Percentiles rank a stretch among this genome's conserved stretches.
Evolutionary conservation across 53 echinoderm and acorn worm genomes (phyloP).

Genomic region (Arbacia lixula): DNA sequence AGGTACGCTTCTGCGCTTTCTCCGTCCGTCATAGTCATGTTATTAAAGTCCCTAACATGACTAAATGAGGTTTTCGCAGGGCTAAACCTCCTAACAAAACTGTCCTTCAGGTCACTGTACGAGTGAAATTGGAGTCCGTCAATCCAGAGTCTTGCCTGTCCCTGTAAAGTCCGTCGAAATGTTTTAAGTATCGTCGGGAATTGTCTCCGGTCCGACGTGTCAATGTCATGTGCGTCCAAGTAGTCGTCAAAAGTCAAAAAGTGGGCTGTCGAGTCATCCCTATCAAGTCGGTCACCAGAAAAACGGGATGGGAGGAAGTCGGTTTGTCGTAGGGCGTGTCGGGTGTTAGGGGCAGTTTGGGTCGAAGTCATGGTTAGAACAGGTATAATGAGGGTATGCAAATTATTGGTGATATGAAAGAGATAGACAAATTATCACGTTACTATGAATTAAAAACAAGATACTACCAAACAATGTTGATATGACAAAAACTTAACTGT

Average conservation of each 20-base stretch:
- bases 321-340: constrained; percentile 10
- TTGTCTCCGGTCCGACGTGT: background rate
- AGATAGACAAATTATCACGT: no score
- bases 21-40: constrained; percentile 28
- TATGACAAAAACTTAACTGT: no score
- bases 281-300: background rate
- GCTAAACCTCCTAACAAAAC: constrained; percentile 31
- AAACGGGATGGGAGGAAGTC: background rate
- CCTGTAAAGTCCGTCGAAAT: background rate
- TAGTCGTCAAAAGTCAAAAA: background rate
- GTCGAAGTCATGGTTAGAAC: no score
- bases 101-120: background rate
- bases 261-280: background rate
- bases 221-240: constrained; percentile 11
- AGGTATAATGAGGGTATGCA: no score
- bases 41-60: constrained; percentile 24
- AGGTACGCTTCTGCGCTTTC: constrained; percentile 51
- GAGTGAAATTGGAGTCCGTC: background rate
- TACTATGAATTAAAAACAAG: no score
- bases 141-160: background rate
- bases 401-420: no score
- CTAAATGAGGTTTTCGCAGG: constrained; percentile 17
- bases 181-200: background rate
- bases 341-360: no score
- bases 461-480: no score